phyloP scores from a whole-genome alignment of 1,140 invertebrate genomes.

The Lordiphosa mommai region DNA sequence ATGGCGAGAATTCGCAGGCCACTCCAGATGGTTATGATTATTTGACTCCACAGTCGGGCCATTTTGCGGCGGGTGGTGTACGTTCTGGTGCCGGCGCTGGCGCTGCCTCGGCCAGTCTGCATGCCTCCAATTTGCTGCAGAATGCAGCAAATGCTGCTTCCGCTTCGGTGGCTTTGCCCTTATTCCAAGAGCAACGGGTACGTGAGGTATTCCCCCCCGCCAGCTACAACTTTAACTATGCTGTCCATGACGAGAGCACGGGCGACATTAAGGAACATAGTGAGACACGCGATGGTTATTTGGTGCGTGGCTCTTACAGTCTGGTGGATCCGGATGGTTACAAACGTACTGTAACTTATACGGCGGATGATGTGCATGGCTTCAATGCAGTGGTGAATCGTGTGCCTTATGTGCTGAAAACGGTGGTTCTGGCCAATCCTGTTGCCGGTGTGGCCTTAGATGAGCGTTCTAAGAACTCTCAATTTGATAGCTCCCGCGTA shows the following conservation, averaged over 20 bases:
- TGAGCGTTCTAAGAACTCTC: slow-evolving; percentile 27
- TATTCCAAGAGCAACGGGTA: slow-evolving; percentile 19
- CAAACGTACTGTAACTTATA: slow-evolving; percentile 82
- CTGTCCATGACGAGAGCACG: slow-evolving; percentile 51
- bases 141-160: slow-evolving; percentile 22
- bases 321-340: slow-evolving; percentile 73
- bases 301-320: slow-evolving; percentile 55
- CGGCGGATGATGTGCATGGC: slow-evolving; percentile 81
- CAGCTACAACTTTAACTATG: slow-evolving; percentile 54
- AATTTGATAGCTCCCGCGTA: background rate
- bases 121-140: slow-evolving; percentile 32
- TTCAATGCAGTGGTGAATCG: slow-evolving; percentile 82
- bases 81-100: background rate
- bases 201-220: slow-evolving; percentile 48
- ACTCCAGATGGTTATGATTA: slow-evolving; percentile 60
- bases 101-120: slow-evolving; percentile 14
- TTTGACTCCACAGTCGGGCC: slow-evolving; percentile 2
- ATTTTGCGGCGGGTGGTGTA: slow-evolving; percentile 21
- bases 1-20: slow-evolving; percentile 44
- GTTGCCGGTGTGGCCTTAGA: slow-evolving; percentile 17
- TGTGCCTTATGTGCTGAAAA: slow-evolving; percentile 48
- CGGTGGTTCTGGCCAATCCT: slow-evolving; percentile 9
- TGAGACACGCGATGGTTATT: slow-evolving; percentile 53
- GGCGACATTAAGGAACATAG: slow-evolving; percentile 64
- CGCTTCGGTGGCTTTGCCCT: slow-evolving; percentile 16